Evolutionary conservation across 2,113 vertebrate species (phyloP), one percentile per base, ranked within the genome.

Genomic region (Bostrychus sinensis): DNA sequence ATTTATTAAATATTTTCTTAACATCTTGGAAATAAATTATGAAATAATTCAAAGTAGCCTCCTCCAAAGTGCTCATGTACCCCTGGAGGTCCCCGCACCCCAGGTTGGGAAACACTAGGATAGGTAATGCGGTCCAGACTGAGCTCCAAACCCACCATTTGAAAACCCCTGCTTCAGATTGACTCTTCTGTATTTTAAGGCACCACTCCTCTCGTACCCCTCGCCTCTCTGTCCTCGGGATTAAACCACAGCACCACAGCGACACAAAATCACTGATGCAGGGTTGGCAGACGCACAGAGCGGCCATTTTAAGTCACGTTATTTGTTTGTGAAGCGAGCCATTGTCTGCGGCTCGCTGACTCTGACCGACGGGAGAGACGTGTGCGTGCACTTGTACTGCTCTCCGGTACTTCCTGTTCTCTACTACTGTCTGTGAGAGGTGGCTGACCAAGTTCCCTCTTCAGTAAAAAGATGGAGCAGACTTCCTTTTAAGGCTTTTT

Each of bases 361-460:
- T 48, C 57, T 7, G 39, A 54, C 37, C 17, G 17, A 36, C 2
- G 50, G 71, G 63, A 42, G 36, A 14, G 0, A 1, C 72, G 70
- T 75, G 79, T 77, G 77, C 53, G 50, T 38, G 23, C 45, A 43
- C 4, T 22, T 32, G 9, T 28, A 3, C 22, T 58, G 17, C 16
- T 23, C 26, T 69, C 20, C 59, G 56, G 46, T 62, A 66, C 78
- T 85, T 88, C 80, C 84, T 82, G 78, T 75, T 78, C 48, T 64
- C 20, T 16, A 37, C 25, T 48, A 7, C 41, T 70, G 14, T 17
- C 17, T 50, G 34, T 10, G 57, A 81, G 25, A 70, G 28, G 38
- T 14, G 65, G n/a, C 6, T 56, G 70, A 55, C 43, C 50, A 37
- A 36, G 51, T 25, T 56, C 23, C 48, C 56, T 11, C 55, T 37